Conservation (phyloP, 2,113 vertebrate genomes). For the Acanthisitta chloris region DNA sequence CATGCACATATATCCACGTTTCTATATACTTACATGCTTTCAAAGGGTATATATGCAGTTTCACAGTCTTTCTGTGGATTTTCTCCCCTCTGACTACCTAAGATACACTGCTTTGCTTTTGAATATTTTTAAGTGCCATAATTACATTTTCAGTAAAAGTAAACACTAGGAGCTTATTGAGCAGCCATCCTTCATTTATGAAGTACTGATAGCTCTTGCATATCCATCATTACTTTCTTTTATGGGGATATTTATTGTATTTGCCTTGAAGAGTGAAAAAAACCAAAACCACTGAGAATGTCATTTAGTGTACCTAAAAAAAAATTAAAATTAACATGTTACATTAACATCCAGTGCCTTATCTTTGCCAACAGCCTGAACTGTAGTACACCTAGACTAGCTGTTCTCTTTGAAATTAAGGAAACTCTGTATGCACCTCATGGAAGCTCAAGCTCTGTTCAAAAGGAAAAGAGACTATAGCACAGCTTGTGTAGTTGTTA, state of each 20-base stretch:
- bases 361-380: background rate
- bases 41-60: background rate
- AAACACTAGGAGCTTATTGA: conserved; percentile 22
- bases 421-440: background rate
- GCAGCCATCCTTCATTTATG: background rate
- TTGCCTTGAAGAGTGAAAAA: conserved; percentile 34
- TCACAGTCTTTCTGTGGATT: background rate
- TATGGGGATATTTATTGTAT: conserved; percentile 1
- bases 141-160: conserved; percentile 21
- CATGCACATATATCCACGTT: background rate
- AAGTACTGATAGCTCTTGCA: conserved; percentile 22
- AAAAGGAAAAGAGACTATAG: background rate
- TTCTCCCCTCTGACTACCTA: background rate
- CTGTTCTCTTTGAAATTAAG: background rate
- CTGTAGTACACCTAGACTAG: background rate
- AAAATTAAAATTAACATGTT: background rate
- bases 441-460: background rate
- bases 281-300: background rate
- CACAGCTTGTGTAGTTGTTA: background rate
- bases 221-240: conserved; percentile 38
- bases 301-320: background rate
- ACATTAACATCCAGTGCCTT: background rate
- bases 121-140: background rate
- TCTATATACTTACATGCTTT: background rate
- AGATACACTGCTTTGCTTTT: background rate